Evolutionary conservation across 2,113 vertebrate species (phyloP), one percentile per base, ranked within the genome.

Genomic region (Platycercus adscitus): DNA sequence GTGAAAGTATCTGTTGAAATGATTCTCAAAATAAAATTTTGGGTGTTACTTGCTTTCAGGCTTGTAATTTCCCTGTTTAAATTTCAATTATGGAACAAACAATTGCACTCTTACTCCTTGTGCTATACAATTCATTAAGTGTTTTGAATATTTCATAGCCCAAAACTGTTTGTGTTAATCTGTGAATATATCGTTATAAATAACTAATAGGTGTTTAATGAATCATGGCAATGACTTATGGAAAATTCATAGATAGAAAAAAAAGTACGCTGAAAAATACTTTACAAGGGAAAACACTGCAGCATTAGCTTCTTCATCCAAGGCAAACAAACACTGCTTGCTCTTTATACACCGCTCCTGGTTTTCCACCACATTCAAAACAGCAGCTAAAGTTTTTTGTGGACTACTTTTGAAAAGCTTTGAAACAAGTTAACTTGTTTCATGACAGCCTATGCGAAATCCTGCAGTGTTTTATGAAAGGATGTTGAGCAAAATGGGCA

Each of bases 41-140:
- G 71, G 77, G 43, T 0, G 0, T 77, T 86, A n/a, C 79, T 95
- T 73, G 55, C 76, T 91, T 39, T 94, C 53, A 66, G 75, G 43
- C 53, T 89, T 93, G 95, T 96, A 96, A 96, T 94, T 95, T 95
- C 71, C 53, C 91, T 19, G 82, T 93, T 96, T 93, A 97, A 90
- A 89, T 93, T 96, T 96, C 95, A 97, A 94, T 96, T 97, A 96
- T 50, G 91, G 80, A 86, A 94, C 92, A 93, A 96, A 95, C 85
- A 97, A 91, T 50, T 9, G 0, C 24, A 20, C 33, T 53, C 41
- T 52, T 80, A 80, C 88, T 94, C 64, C 31, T 92, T 50, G 28
- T 86, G 64, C 68, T 8, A 21, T 70, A 7, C 68, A 95, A 61
- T 88, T 92, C 85, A 91, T 97, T 97, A 88, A 94, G 41, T 50